phyloP scores from a whole-genome alignment of 2,797 vertebrate species.

The Halcyon badia region DNA sequence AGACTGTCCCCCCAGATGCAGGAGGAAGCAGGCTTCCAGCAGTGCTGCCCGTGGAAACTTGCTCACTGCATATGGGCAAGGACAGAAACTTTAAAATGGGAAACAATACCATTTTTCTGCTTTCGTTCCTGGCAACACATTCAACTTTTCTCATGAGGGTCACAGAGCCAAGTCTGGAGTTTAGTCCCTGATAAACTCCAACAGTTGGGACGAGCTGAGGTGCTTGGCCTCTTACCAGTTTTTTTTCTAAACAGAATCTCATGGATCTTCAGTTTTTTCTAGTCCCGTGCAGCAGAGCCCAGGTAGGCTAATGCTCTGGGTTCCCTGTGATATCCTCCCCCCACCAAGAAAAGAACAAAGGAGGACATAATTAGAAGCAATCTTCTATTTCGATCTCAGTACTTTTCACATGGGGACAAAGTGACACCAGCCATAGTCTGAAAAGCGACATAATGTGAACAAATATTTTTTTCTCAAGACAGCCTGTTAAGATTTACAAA shows the following conservation, averaged over 20 bases:
- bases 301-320: background rate
- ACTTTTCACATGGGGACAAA: background rate
- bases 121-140: background rate
- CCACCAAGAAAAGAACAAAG: background rate
- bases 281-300: background rate
- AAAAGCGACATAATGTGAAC: background rate
- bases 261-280: background rate
- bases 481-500: background rate
- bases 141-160: background rate
- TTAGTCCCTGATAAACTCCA: background rate
- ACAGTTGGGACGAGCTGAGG: background rate
- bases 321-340: background rate
- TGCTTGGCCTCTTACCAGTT: background rate
- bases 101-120: background rate
- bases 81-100: background rate
- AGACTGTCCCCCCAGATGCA: background rate
- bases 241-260: background rate
- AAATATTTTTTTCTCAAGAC: background rate
- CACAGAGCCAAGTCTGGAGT: background rate
- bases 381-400: background rate
- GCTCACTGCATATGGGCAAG: background rate
- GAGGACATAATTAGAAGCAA: background rate
- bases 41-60: background rate
- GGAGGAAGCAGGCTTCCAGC: constrained; percentile 6
- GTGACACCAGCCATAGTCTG: background rate